phyloP scores from a whole-genome alignment of 1,140 invertebrate species.

The Drosophila sp. region DNA sequence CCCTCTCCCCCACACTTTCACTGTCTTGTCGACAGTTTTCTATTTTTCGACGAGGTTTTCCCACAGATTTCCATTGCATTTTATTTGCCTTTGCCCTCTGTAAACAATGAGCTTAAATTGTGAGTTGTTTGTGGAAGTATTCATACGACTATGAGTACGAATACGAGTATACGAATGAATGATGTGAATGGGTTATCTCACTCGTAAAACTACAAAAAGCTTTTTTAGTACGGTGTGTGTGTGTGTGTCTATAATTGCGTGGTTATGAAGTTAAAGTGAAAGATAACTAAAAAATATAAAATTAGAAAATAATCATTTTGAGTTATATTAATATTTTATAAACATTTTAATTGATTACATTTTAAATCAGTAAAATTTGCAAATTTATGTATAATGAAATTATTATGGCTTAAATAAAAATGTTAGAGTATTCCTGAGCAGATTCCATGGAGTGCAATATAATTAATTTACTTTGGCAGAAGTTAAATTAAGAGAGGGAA shows the following conservation, averaged over 20 bases:
- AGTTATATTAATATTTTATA: too few species aligned
- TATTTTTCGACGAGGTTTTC: constrained; percentile 1
- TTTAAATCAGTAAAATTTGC: too few species aligned
- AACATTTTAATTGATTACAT: too few species aligned
- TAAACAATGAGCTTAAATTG: constrained; percentile 58
- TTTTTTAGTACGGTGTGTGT: not conserved
- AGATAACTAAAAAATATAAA: not conserved
- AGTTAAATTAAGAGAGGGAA: too few species aligned
- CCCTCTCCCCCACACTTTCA: not conserved
- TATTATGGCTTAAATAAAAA: too few species aligned
- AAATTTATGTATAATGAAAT: too few species aligned
- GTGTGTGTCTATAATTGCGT: constrained; percentile 23
- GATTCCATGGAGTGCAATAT: too few species aligned
- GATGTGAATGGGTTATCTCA: constrained; percentile 52
- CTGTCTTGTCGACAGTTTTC: constrained; percentile 1
- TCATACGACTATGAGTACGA: constrained; percentile 22
- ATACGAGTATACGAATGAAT: constrained; percentile 18
- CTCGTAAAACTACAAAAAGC: constrained; percentile 50
- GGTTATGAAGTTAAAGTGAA: constrained; percentile 13
- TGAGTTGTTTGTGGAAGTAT: constrained; percentile 32
- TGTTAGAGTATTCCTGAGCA: too few species aligned
- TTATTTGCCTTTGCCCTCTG: constrained; percentile 31
- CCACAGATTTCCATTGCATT: constrained; percentile 22
- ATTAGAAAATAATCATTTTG: too few species aligned
- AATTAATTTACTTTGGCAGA: too few species aligned